These are phyloP conservation scores for Gryon sp. DNA, from an alignment of 1,140 invertebrate genomes.

Conservation along the genomic window DNA sequence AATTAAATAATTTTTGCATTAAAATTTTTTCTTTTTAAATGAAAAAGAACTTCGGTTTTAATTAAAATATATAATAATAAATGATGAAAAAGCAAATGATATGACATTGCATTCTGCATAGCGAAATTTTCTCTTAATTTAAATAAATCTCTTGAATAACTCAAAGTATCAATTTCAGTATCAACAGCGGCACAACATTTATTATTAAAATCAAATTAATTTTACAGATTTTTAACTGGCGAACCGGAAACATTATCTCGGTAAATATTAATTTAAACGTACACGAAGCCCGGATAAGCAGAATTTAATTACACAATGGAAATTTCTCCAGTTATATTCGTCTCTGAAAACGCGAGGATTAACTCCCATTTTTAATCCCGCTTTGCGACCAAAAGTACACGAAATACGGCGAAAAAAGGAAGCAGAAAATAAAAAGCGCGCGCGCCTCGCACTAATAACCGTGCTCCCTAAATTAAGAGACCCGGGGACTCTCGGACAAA, in stretches of 20 bases:
- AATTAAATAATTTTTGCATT: no score
- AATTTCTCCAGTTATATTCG: constrained; percentile 33
- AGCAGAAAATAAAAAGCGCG: background rate
- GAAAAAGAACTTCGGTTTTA: no score
- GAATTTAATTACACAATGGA: constrained; percentile 62
- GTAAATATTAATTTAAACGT: constrained; percentile 57
- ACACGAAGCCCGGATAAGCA: constrained; percentile 21
- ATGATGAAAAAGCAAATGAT: no score
- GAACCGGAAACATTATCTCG: constrained; percentile 28
- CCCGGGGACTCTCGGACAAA: constrained; percentile 8
- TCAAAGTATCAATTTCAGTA: constrained; percentile 29
- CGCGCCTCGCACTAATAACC: constrained; percentile 36
- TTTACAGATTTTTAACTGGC: constrained; percentile 31
- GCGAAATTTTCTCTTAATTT: constrained; percentile 14
- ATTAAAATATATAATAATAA: no score
- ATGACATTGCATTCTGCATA: no score
- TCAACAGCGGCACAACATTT: constrained; percentile 5
- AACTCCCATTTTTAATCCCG: constrained; percentile 46
- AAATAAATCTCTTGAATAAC: constrained; percentile 19
- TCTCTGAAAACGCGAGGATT: constrained; percentile 26
- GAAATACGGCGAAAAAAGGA: constrained; percentile 30
- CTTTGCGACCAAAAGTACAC: constrained; percentile 28
- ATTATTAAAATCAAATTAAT: constrained; percentile 50
- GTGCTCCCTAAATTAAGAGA: constrained; percentile 48
- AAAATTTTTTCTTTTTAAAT: no score